phyloP scores from a whole-genome alignment of 1,140 invertebrate species.

The Arion vulgaris region DNA sequence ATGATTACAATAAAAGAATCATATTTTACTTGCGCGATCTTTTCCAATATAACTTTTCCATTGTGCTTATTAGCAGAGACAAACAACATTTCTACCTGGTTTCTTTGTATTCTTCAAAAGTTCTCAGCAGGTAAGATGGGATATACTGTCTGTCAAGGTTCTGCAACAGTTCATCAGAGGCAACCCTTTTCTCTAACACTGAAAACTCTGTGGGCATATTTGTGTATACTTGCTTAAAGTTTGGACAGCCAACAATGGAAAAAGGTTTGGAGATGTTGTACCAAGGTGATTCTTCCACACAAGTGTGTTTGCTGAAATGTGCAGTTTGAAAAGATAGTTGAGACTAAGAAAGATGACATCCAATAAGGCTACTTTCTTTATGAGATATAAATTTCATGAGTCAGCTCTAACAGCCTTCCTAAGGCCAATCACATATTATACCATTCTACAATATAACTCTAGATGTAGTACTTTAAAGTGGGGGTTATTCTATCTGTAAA shows the following conservation, averaged over 20 bases:
- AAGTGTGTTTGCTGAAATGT: not conserved
- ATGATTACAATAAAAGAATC: too few relatives aligned
- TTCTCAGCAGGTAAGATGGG: constrained; percentile 55
- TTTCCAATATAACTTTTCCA: too few relatives aligned
- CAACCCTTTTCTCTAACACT: constrained; percentile 29
- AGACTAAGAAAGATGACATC: too few relatives aligned
- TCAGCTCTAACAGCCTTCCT: too few relatives aligned
- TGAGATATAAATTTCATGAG: too few relatives aligned
- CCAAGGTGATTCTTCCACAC: not conserved
- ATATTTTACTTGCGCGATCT: too few relatives aligned
- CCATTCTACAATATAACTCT: too few relatives aligned
- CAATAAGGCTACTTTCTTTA: too few relatives aligned
- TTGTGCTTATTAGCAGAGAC: too few relatives aligned
- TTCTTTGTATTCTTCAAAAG: constrained; percentile 53
- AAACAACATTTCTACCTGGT: constrained; percentile 50
- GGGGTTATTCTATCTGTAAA: too few relatives aligned
- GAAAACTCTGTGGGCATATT: not conserved
- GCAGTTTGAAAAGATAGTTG: not conserved
- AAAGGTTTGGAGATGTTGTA: constrained; percentile 14
- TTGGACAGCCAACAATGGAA: not conserved
- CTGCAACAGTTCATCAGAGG: constrained; percentile 52
- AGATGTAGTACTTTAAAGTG: too few relatives aligned
- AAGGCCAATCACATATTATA: too few relatives aligned
- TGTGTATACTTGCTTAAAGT: constrained; percentile 9
- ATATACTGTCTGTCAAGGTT: constrained; percentile 51